Percentiles rank a stretch among this genome's conserved stretches.
Conservation (phyloP, 1,140 invertebrate genomes). For the Leptinotarsa undecemlineata region DNA sequence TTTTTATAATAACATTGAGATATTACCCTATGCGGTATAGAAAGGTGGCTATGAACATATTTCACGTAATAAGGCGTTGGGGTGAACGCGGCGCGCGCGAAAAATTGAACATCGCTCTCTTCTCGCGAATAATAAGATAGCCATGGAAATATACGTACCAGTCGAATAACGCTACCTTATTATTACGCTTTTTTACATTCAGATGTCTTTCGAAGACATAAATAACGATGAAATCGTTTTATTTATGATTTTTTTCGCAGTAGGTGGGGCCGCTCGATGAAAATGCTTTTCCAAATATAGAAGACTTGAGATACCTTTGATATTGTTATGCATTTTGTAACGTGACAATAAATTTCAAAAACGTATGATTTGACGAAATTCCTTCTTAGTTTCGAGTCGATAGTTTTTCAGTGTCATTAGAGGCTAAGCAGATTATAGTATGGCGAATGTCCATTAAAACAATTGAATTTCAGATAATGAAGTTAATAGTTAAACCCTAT, state of each 20-base stretch:
- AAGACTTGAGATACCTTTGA: too few relatives aligned
- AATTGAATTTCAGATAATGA: conserved; percentile 46
- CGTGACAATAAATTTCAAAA: background rate
- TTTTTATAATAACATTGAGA: conserved; percentile 51
- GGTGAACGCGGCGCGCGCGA: conserved; percentile 34
- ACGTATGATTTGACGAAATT: background rate
- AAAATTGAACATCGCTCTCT: conserved; percentile 44
- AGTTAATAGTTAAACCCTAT: conserved; percentile 46
- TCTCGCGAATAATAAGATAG: conserved; percentile 43
- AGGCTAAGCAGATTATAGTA: conserved; percentile 25
- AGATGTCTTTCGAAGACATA: conserved; percentile 35
- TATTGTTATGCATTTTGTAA: too few relatives aligned
- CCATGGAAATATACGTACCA: conserved; percentile 36
- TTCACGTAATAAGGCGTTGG: conserved; percentile 47
- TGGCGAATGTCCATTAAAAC: conserved; percentile 42
- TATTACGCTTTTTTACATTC: conserved; percentile 34
- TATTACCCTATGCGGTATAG: conserved; percentile 50
- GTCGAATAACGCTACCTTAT: conserved; percentile 35
- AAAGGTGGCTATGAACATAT: conserved; percentile 50
- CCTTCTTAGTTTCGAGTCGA: background rate
- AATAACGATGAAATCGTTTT: conserved; percentile 32
- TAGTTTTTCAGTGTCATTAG: background rate
- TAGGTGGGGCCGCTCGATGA: conserved; percentile 9
- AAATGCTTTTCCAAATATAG: background rate
- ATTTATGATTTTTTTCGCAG: conserved; percentile 30